Evolutionary conservation across 2,888 invertebrate genomes (phyloP).

Genomic region (Callosobruchus maculatus): DNA sequence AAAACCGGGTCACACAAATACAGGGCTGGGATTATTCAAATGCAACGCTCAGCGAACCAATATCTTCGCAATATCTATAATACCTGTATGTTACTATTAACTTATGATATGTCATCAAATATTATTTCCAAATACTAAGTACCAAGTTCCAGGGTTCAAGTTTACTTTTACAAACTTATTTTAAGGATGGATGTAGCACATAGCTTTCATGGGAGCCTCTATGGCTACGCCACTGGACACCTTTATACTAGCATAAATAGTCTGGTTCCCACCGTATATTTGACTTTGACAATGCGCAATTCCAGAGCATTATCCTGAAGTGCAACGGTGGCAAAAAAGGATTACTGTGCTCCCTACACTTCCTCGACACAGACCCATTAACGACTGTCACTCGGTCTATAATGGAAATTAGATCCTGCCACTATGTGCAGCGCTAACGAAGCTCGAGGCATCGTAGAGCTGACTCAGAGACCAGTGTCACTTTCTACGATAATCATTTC

Average conservation of each 20-base stretch:
- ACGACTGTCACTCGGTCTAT: background rate
- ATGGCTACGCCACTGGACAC: too few species aligned
- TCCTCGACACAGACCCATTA: background rate
- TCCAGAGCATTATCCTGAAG: background rate
- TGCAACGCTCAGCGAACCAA: too few species aligned
- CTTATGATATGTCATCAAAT: too few species aligned
- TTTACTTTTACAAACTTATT: too few species aligned
- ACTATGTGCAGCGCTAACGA: background rate
- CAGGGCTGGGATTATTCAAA: too few species aligned
- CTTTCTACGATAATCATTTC: constrained; percentile 42
- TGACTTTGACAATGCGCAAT: background rate
- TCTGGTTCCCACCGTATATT: background rate
- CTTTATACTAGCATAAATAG: background rate
- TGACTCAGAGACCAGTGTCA: constrained; percentile 5
- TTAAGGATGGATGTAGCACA: too few species aligned
- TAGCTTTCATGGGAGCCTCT: too few species aligned
- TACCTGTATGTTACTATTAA: too few species aligned
- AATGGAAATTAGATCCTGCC: background rate
- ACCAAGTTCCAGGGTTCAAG: too few species aligned
- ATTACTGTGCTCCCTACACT: background rate
- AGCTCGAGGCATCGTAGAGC: background rate
- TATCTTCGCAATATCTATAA: too few species aligned
- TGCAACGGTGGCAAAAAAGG: background rate
- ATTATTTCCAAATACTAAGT: too few species aligned
- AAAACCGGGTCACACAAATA: too few species aligned